phyloP scores from a whole-genome alignment of 2,888 invertebrate genomes.

The Leptarthrus brevirostris region DNA sequence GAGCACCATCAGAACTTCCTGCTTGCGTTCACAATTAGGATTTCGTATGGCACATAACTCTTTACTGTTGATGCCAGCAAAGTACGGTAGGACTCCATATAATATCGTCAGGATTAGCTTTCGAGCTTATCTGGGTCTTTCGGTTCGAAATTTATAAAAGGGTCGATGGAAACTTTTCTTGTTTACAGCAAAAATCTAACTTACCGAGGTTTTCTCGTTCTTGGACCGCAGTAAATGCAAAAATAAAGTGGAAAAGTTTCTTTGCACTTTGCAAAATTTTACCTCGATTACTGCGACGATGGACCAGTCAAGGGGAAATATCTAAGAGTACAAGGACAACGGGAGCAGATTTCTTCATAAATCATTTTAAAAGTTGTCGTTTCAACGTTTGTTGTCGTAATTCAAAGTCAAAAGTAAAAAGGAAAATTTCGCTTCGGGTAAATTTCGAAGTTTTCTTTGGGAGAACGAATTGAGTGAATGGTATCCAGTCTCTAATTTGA shows the following conservation, averaged over 20 bases:
- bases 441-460: background rate
- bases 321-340: too few species aligned
- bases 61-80: conserved; percentile 21
- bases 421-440: background rate
- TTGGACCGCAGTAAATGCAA: conserved; percentile 11
- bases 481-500: background rate
- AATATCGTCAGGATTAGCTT: conserved; percentile 11
- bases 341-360: background rate
- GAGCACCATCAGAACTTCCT: too few species aligned
- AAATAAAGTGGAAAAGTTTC: conserved; percentile 35
- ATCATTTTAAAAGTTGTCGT: conserved; percentile 13
- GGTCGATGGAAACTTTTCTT: background rate
- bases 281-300: background rate
- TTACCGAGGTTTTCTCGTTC: background rate
- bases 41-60: conserved; percentile 24
- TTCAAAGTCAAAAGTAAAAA: conserved; percentile 13
- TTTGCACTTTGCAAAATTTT: conserved; percentile 9
- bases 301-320: too few species aligned
- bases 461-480: background rate
- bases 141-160: too few species aligned
- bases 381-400: background rate
- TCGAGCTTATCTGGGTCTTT: conserved; percentile 4
- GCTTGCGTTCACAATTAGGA: conserved; percentile 7
- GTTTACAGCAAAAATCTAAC: conserved; percentile 24
- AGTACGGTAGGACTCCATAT: background rate